Evolutionary conservation across 2,797 vertebrate genomes (phyloP).

Genomic region (Pseudochromis fuscus): DNA sequence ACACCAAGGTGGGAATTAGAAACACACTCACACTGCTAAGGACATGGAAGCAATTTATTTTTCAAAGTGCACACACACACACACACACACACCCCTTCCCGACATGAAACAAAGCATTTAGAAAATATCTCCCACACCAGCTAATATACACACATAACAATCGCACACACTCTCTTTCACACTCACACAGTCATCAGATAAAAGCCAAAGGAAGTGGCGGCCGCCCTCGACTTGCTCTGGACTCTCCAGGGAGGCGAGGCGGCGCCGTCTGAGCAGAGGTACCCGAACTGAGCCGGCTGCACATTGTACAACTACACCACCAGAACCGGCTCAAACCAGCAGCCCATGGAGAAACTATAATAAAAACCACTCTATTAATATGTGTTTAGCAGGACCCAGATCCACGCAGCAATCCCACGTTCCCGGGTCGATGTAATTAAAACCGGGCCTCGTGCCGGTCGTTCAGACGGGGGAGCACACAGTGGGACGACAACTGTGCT

Average conservation of each 20-base stretch:
- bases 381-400: slow-evolving; percentile 13
- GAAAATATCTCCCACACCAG: slow-evolving; percentile 62
- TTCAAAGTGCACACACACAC: slow-evolving; percentile 23
- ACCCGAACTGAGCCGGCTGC: slow-evolving; percentile 59
- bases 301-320: slow-evolving; percentile 54
- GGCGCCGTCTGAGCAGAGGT: slow-evolving; percentile 76
- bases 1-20: slow-evolving; percentile 42
- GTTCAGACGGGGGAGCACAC: slow-evolving; percentile 9
- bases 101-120: slow-evolving; percentile 63
- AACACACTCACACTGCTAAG: slow-evolving; percentile 21
- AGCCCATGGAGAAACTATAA: slow-evolving; percentile 24
- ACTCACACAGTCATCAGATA: slow-evolving; percentile 75
- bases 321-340: slow-evolving; percentile 44
- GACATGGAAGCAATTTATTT: slow-evolving; percentile 35
- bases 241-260: slow-evolving; percentile 74
- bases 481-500: slow-evolving; percentile 31
- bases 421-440: slow-evolving; percentile 34
- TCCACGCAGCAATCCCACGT: slow-evolving; percentile 12
- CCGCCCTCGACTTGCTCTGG: slow-evolving; percentile 75
- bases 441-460: slow-evolving; percentile 24
- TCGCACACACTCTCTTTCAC: slow-evolving; percentile 43
- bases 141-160: slow-evolving; percentile 32
- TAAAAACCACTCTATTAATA: slow-evolving; percentile 35
- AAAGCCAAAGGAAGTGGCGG: slow-evolving; percentile 80
- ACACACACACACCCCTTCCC: slow-evolving; percentile 29